Base-by-base conservation (phyloP, 1,140 invertebrate species). In the Bombus difficillimus region DNA sequence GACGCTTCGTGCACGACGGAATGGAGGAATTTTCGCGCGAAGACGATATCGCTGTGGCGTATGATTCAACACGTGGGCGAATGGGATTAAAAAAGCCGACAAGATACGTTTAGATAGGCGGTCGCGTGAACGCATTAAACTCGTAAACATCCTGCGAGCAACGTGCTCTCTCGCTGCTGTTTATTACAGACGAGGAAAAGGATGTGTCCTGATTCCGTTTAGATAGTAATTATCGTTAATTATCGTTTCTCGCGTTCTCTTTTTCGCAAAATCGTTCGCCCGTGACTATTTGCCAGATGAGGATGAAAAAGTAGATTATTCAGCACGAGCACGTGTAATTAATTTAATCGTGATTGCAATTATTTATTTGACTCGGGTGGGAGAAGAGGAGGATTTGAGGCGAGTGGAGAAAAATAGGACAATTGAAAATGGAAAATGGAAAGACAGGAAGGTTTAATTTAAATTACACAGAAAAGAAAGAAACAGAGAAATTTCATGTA, bases 131-230 rank as follows among this genome's bases (percentile, higher is more conserved):
- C 47, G 47, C 47, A 53, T 53, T 53, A 53, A 87, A 43, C 68
- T 81, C 62, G 39, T 89, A 89, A 90, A 90, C 89, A 89, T 90
- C 89, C 89, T 90, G 68, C 39, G 43, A 32, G 25, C 62, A 68
- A 68, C 39, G 57, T 77, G 68, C 71, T 43, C 71, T 43, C 37
- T 28, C 34, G 39, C 25, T 71, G 25, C 18, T 41, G 18, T 41
- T 10, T 1, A n/a, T 28, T 18, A 71, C 53, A 59, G 53, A 43
- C 34, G 68, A 72, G 68, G 76, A 79, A 89, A 83, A 77, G 87
- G 85, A 62, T 81, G 80, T 37, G n/a, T 4, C 15, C 59, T 39
- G 77, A 85, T 78, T 75, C 53, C 73, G 77, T 77, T 76, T 53
- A 68, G 83, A 89, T 89, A 89, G 3, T 8, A 25, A 34, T 57